Conservation (phyloP, 2,888 invertebrate species). For the Teinopalpus imperialis region DNA sequence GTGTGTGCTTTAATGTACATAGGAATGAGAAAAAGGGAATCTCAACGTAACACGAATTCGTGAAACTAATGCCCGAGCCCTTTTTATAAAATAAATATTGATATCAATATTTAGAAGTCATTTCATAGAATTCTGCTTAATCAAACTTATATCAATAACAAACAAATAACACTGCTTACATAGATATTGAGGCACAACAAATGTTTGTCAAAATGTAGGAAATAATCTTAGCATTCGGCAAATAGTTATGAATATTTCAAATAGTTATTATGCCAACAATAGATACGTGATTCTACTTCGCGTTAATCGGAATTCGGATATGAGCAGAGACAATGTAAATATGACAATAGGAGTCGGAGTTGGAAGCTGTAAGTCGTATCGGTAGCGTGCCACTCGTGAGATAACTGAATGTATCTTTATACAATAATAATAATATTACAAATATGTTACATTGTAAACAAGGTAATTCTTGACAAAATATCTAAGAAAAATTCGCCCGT, state of each 20-base stretch:
- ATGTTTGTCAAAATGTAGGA: constrained; percentile 7
- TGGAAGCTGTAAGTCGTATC: constrained; percentile 67
- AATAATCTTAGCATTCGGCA: constrained; percentile 6
- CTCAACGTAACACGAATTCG: too few relatives aligned
- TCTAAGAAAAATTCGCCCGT: constrained; percentile 16
- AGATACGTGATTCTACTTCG: constrained; percentile 51
- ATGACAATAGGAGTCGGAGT: constrained; percentile 71
- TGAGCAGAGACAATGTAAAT: constrained; percentile 79
- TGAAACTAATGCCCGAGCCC: too few relatives aligned
- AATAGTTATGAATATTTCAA: constrained; percentile 28
- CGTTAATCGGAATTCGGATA: constrained; percentile 74
- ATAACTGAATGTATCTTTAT: constrained; percentile 72
- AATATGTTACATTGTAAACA: constrained; percentile 75
- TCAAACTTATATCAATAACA: too few relatives aligned
- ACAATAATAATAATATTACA: too few relatives aligned
- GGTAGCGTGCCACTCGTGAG: constrained; percentile 72
- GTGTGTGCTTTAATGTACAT: too few relatives aligned
- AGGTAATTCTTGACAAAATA: constrained; percentile 47
- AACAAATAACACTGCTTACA: too few relatives aligned
- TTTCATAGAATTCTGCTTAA: too few relatives aligned
- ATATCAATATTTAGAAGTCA: too few relatives aligned
- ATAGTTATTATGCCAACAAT: constrained; percentile 29
- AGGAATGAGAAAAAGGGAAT: too few relatives aligned
- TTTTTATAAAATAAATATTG: too few relatives aligned
- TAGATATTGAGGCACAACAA: too few relatives aligned